Conservation (phyloP, 2,797 vertebrate species). For the Apodemus agrarius region DNA sequence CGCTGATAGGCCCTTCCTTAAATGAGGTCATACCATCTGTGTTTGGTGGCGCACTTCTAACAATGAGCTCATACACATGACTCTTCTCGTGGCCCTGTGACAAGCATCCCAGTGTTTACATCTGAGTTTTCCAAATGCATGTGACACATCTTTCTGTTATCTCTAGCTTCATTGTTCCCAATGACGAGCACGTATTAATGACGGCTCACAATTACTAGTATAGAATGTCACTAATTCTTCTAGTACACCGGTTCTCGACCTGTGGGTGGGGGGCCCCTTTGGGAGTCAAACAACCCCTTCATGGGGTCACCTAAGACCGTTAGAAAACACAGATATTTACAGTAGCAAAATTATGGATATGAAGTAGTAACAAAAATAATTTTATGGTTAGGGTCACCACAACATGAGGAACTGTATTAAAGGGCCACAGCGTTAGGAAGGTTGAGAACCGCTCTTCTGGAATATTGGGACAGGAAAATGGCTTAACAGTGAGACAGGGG, state of each 20-base stretch:
- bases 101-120: background rate
- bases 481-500: background rate
- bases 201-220: background rate
- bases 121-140: background rate
- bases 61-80: background rate
- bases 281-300: background rate
- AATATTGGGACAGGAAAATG: background rate
- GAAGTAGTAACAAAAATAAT: background rate
- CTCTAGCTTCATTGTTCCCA: background rate
- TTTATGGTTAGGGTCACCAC: background rate
- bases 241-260: background rate
- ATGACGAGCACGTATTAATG: accelerated
- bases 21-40: accelerated
- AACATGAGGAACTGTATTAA: background rate
- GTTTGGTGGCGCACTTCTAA: background rate
- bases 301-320: background rate
- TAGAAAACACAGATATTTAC: background rate
- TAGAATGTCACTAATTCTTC: background rate
- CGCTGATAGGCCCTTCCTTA: no score
- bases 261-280: background rate
- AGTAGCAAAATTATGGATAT: background rate
- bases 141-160: background rate
- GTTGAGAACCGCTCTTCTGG: background rate
- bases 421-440: background rate
- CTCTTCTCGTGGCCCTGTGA: background rate